These are phyloP conservation scores for Mixornis gularis DNA, from an alignment of 2,113 vertebrate genomes.

Conservation along the genomic window DNA sequence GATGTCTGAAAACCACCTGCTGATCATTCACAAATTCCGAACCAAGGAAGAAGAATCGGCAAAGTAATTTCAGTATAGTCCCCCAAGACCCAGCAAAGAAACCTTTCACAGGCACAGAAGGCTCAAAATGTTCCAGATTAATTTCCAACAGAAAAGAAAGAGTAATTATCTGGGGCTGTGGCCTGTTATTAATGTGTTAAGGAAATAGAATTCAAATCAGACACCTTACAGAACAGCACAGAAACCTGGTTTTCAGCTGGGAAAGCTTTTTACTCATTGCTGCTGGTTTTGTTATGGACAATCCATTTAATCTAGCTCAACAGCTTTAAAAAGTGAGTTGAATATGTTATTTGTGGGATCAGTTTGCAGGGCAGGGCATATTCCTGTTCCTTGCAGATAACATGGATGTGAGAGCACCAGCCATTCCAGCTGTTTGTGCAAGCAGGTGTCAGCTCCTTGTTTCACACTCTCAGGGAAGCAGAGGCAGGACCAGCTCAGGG, in stretches of 20 bases:
- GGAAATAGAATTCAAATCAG: slow-evolving; percentile 14
- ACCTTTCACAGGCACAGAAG: not conserved
- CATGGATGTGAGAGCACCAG: not conserved
- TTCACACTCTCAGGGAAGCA: not conserved
- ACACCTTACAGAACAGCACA: not conserved
- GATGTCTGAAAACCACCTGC: not conserved
- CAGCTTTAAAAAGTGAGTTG: not conserved
- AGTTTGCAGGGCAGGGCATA: rapidly evolving
- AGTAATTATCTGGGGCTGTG: not conserved
- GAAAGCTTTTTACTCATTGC: not conserved
- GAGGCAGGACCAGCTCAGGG: not conserved
- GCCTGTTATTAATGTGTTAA: slow-evolving; percentile 13
- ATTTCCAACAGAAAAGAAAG: slow-evolving; percentile 17
- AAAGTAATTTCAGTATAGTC: not conserved
- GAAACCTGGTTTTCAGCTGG: not conserved
- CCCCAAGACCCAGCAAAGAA: not conserved
- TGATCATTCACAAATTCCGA: slow-evolving; percentile 3
- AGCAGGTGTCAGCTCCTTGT: not conserved
- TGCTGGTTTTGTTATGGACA: not conserved
- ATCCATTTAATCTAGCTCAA: not conserved
- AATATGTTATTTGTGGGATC: not conserved
- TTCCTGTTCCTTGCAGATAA: not conserved
- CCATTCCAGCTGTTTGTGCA: not conserved
- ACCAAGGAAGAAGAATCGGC: not conserved
- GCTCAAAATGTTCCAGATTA: not conserved